Evolutionary conservation across 2,888 invertebrate species (phyloP), one percentile per base, ranked within the genome.

Genomic region (Amiota communis): DNA sequence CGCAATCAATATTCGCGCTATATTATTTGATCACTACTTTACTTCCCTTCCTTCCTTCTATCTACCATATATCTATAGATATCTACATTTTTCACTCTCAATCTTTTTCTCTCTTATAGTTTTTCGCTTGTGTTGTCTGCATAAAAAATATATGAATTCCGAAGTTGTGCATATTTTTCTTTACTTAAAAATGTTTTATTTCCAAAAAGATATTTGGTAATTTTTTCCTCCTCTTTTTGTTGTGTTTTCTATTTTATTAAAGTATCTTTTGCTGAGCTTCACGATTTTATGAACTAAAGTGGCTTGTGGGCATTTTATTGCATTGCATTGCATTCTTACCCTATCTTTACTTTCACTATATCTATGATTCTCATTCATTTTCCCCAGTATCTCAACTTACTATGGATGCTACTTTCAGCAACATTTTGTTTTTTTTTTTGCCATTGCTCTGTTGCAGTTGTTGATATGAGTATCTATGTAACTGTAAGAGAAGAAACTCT

Each of bases 231-330:
- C 64, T 13, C 63, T 67, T 17, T 65, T 71, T 70, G 59, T 61
- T 77, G 56, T 68, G 12, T 57, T 23, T 57, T 71, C 64, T 59
- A 47, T 36, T 64, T 64, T 49, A 53, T 71, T 48, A 13, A 17
- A 75, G 74, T 73, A 78, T 80, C 80, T 81, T 83, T 83, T 80
- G 75, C 79, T 73, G 79, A 78, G 80, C 77, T 77, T 76, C 70
- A 77, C 74, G 73, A 78, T 81, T 80, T 76, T 76, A 82, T 82
- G 80, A 79, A 81, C 79, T 77, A 75, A 81, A 77, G 48, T 76
- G 77, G 74, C 36, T 72, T 71, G 76, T 72, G 74, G 49, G 75
- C 74, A 61, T 63, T 65, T 53, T 13, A 70, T 74, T 75, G 51
- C 36, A 70, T 65, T 57, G 70, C 59, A 47, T 72, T 9, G 15